These are phyloP conservation scores for Mystacides longicornis DNA, from an alignment of 2,888 invertebrate species.

Conservation along the genomic window DNA sequence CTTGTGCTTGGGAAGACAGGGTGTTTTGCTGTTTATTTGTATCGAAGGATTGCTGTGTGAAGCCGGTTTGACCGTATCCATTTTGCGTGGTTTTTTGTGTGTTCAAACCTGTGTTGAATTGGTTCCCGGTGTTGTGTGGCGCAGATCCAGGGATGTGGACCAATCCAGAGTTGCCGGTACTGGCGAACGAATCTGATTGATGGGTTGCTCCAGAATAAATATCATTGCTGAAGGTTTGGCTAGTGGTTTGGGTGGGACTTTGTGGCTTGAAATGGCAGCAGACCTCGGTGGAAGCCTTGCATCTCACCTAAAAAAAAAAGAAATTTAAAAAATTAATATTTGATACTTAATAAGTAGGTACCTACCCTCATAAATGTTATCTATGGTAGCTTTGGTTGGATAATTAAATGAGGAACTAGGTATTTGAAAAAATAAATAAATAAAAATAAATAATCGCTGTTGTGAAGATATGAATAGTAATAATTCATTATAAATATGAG, in stretches of 20 bases:
- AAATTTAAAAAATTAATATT: background rate
- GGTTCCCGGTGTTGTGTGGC: background rate
- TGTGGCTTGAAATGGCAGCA: slow-evolving; percentile 43
- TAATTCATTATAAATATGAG: too few species aligned
- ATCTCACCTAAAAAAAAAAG: slow-evolving; percentile 29
- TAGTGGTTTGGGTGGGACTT: slow-evolving; percentile 32
- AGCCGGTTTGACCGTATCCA: slow-evolving; percentile 12
- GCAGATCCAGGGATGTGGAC: slow-evolving; percentile 20
- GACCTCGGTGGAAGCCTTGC: slow-evolving; percentile 41
- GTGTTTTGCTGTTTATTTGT: slow-evolving; percentile 5
- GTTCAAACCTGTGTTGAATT: background rate
- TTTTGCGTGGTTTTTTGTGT: slow-evolving; percentile 1
- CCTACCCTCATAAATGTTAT: background rate
- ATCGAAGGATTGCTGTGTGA: slow-evolving; percentile 19
- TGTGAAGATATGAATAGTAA: too few species aligned
- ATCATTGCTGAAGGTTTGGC: slow-evolving; percentile 28
- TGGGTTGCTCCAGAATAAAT: slow-evolving; percentile 27
- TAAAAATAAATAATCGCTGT: too few species aligned
- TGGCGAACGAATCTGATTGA: slow-evolving; percentile 30
- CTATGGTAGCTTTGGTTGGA: too few species aligned
- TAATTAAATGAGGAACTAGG: too few species aligned
- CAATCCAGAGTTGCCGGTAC: slow-evolving; percentile 25
- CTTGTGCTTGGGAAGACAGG: slow-evolving; percentile 35
- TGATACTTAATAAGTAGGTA: background rate
- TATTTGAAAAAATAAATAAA: too few species aligned